phyloP scores from a whole-genome alignment of 2,113 vertebrate genomes.

The Orcinus orca region DNA sequence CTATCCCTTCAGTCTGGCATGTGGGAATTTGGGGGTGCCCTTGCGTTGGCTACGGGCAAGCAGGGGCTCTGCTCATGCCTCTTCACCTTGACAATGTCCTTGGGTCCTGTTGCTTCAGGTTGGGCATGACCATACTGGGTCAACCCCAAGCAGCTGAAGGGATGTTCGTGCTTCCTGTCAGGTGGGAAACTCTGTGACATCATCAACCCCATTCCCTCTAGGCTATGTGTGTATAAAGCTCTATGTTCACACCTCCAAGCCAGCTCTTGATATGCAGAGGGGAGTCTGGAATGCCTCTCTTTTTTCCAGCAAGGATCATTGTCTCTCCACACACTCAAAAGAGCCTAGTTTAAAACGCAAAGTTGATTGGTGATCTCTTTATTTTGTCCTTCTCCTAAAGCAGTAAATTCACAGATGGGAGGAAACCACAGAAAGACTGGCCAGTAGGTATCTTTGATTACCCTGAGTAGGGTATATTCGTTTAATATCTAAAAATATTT shows the following conservation, averaged over 20 bases:
- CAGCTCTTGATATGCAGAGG: neutral
- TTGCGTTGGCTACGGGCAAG: neutral
- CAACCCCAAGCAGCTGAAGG: neutral
- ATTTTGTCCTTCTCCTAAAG: neutral
- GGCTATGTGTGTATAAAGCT: rapidly evolving
- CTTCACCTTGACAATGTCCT: neutral
- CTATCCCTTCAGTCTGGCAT: neutral
- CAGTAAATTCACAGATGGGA: neutral
- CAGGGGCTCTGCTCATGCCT: neutral
- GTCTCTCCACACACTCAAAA: neutral
- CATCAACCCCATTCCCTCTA: neutral
- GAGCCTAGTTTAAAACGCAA: neutral
- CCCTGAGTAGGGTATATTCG: neutral
- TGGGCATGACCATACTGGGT: neutral
- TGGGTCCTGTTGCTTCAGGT: neutral
- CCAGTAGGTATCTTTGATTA: neutral
- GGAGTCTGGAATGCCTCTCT: neutral
- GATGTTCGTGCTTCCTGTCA: neutral
- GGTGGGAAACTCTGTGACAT: neutral
- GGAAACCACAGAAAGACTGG: neutral
- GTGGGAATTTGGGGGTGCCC: neutral
- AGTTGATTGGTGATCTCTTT: neutral
- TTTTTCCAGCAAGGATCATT: too few species aligned
- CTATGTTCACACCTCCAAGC: neutral
- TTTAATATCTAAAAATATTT: neutral